phyloP scores from a whole-genome alignment of 2,797 vertebrate species.

The Peromyscus nudipes region DNA sequence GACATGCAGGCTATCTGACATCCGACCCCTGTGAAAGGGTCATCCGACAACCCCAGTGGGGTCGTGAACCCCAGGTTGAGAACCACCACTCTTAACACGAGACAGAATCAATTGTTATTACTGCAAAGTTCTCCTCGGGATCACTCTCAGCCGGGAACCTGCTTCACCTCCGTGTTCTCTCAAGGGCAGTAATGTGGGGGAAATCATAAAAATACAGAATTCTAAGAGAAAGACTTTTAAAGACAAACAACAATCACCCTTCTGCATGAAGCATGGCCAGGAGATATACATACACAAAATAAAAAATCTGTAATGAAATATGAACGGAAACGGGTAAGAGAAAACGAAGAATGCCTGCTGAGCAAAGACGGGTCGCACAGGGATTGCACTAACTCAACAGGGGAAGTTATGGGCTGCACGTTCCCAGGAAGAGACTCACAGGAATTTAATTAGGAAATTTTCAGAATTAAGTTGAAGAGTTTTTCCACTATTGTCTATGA shows the following conservation, averaged over 20 bases:
- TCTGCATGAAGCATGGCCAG: not conserved
- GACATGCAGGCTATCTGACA: not conserved
- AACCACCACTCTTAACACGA: not conserved
- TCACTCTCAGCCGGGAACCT: not conserved
- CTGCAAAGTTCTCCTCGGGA: not conserved
- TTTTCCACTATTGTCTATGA: not conserved
- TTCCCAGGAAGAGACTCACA: not conserved
- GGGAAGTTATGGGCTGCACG: not conserved
- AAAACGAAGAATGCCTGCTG: not conserved
- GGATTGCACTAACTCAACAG: not conserved
- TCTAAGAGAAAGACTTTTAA: not conserved
- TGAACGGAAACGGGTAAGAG: not conserved
- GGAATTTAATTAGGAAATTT: not conserved
- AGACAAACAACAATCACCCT: not conserved
- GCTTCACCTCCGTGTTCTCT: not conserved
- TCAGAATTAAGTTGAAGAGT: conserved; percentile 57
- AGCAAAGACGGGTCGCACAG: not conserved
- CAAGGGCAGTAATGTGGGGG: not conserved
- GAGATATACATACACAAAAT: not conserved
- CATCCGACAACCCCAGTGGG: too few relatives aligned
- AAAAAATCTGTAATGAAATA: not conserved
- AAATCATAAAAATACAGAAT: not conserved
- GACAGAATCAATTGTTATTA: not conserved
- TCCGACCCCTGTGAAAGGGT: not conserved
- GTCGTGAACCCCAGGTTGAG: not conserved